phyloP scores from a whole-genome alignment of 1,140 invertebrate genomes.

The Apis dorsata region DNA sequence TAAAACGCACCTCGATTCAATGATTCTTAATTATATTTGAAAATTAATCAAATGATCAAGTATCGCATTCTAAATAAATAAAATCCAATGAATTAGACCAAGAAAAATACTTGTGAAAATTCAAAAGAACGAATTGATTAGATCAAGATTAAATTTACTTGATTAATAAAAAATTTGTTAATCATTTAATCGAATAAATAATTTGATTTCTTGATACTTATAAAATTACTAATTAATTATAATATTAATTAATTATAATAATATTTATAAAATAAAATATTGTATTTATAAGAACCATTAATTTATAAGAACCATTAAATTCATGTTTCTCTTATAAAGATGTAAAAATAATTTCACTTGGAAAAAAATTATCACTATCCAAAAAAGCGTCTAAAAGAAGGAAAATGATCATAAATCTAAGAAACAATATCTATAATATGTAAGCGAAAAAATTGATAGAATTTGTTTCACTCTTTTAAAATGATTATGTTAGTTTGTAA shows the following conservation, averaged over 20 bases:
- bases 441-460: not conserved
- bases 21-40: slow-evolving; percentile 43
- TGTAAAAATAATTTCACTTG: not conserved
- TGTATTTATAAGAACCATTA: no score
- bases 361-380: no score
- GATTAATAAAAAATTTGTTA: no score
- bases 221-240: no score
- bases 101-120: slow-evolving; percentile 19
- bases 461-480: not conserved
- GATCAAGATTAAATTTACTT: no score
- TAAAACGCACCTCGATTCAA: slow-evolving; percentile 26
- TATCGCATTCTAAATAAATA: slow-evolving; percentile 21
- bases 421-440: not conserved
- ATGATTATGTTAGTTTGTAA: slow-evolving; percentile 3
- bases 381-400: no score
- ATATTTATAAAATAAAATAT: no score
- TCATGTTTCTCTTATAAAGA: no score
- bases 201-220: no score
- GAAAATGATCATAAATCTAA: not conserved
- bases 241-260: no score
- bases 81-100: slow-evolving; percentile 37
- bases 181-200: no score
- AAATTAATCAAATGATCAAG: slow-evolving; percentile 37
- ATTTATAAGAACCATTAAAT: no score
- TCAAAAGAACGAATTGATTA: not conserved